These are phyloP conservation scores for Ctena decussata DNA, from an alignment of 2,888 invertebrate genomes.

Conservation along the genomic window DNA sequence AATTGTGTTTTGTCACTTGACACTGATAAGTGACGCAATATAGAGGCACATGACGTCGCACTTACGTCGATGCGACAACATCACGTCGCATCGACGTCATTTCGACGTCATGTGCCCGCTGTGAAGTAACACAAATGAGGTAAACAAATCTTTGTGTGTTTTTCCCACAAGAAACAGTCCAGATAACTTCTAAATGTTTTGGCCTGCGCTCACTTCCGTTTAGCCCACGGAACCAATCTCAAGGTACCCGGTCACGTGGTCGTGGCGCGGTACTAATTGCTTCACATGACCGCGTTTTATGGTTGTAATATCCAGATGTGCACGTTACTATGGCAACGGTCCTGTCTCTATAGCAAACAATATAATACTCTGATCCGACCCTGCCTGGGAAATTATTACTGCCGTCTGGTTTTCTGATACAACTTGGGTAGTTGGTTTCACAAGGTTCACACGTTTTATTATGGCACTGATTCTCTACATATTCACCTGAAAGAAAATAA, in stretches of 20 bases:
- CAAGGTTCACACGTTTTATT: conserved; percentile 72
- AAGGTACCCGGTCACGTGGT: background rate
- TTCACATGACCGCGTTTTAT: conserved; percentile 61
- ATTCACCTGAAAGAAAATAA: conserved; percentile 70
- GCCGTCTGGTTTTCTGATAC: conserved; percentile 72
- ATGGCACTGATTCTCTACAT: conserved; percentile 75
- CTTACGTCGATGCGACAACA: too few relatives aligned
- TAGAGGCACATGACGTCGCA: too few relatives aligned
- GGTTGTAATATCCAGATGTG: conserved; percentile 69
- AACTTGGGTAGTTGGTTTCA: conserved; percentile 70
- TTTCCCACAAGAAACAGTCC: background rate
- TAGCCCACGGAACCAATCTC: background rate
- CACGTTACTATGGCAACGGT: conserved; percentile 77
- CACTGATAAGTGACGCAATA: too few relatives aligned
- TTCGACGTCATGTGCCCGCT: too few relatives aligned
- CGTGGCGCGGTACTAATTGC: conserved; percentile 44
- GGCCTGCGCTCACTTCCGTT: too few relatives aligned
- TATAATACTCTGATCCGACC: conserved; percentile 72
- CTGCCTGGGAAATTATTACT: conserved; percentile 73
- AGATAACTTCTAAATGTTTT: background rate
- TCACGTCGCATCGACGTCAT: too few relatives aligned
- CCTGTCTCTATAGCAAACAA: conserved; percentile 74
- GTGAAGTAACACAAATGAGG: background rate
- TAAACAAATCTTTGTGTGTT: background rate
- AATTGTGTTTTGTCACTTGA: too few relatives aligned